phyloP scores from a whole-genome alignment of 2,888 invertebrate genomes.

The Oxytorus armatus region DNA sequence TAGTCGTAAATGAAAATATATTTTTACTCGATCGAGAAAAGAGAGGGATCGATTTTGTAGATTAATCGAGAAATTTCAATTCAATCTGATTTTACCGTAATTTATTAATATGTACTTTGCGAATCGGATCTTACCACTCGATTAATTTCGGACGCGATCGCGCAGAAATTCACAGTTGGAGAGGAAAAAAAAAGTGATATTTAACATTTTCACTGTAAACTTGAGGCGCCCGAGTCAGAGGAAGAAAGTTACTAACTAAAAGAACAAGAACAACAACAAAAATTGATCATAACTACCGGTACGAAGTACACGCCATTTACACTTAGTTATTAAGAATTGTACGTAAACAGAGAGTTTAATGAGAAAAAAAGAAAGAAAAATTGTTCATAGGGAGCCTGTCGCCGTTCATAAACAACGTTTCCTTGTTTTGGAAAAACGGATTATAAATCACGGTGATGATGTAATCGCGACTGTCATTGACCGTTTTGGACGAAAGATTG shows the following conservation, averaged over 20 bases:
- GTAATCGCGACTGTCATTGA: too few relatives aligned
- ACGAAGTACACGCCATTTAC: conserved; percentile 20
- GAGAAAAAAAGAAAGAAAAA: background rate
- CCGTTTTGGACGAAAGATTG: too few relatives aligned
- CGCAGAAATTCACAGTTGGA: conserved; percentile 49
- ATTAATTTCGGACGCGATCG: too few relatives aligned
- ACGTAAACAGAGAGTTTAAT: background rate
- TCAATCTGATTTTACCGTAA: background rate
- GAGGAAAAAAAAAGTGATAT: conserved; percentile 54
- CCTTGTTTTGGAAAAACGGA: too few relatives aligned
- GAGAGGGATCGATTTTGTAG: background rate
- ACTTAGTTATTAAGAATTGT: conserved; percentile 17
- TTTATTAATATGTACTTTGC: conserved; percentile 2
- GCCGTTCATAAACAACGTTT: background rate
- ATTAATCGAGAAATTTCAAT: background rate
- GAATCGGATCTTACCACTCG: background rate
- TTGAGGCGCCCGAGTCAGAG: conserved; percentile 24
- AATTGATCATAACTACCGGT: background rate
- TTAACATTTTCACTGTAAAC: conserved; percentile 52
- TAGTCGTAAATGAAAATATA: too few relatives aligned
- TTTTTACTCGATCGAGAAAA: too few relatives aligned
- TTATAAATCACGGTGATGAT: background rate
- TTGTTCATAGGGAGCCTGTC: conserved; percentile 5
- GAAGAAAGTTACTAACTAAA: conserved; percentile 30
- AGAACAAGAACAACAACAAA: conserved; percentile 3